These are phyloP conservation scores for Guaruba guarouba DNA, from an alignment of 2,113 vertebrate species.

Conservation along the genomic window DNA sequence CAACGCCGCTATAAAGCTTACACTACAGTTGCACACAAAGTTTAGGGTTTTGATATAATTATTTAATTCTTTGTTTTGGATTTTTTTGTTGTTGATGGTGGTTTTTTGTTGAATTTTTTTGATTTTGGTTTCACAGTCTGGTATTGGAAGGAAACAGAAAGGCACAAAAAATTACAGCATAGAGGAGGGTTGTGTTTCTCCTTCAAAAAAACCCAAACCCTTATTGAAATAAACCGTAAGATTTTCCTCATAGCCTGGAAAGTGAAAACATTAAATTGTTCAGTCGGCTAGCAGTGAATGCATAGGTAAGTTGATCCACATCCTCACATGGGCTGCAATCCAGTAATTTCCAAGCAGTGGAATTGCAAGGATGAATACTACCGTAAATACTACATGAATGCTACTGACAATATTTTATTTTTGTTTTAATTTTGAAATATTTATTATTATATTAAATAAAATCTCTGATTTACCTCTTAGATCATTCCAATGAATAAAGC, in stretches of 20 bases:
- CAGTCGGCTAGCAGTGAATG: background rate
- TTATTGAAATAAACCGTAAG: background rate
- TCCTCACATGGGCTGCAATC: background rate
- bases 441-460: background rate
- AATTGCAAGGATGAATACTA: background rate
- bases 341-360: background rate
- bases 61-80: background rate
- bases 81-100: accelerated
- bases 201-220: background rate
- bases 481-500: background rate
- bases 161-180: background rate
- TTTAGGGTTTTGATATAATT: background rate
- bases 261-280: background rate
- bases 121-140: background rate
- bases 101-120: background rate
- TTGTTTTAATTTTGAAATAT: background rate
- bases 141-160: background rate
- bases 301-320: background rate
- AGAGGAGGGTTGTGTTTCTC: background rate
- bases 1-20: background rate
- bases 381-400: background rate
- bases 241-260: background rate
- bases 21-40: accelerated
- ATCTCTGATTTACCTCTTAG: background rate
- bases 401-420: background rate